These are phyloP conservation scores for Eulemur albifrons DNA, from an alignment of 2,797 vertebrate genomes.

Conservation along the genomic window DNA sequence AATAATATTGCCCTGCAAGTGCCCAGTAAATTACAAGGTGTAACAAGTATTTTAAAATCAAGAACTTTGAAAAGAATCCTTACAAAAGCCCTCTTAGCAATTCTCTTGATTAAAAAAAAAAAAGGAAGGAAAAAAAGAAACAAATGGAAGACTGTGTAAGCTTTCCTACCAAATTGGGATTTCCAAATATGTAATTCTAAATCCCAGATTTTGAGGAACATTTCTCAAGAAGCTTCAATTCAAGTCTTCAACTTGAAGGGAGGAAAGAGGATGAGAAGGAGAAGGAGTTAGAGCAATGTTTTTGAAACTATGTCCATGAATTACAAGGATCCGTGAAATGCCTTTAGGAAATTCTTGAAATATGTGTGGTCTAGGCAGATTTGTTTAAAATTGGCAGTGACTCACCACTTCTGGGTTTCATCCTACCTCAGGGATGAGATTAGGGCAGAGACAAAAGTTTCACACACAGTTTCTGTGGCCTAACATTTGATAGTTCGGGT, in stretches of 20 bases:
- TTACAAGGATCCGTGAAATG: not conserved
- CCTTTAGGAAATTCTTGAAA: slow-evolving; percentile 13
- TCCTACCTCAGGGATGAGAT: not conserved
- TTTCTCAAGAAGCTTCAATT: not conserved
- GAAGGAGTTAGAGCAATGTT: not conserved
- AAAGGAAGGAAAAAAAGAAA: not conserved
- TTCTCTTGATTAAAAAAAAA: not conserved
- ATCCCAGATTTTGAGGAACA: not conserved
- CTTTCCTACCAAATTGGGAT: not conserved
- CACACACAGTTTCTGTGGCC: not conserved
- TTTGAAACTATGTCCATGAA: not conserved
- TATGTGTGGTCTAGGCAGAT: not conserved
- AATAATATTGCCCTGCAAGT: slow-evolving; percentile 27
- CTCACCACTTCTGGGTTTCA: not conserved
- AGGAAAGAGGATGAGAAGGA: not conserved
- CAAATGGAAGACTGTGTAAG: not conserved
- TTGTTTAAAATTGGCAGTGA: not conserved
- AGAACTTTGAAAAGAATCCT: not conserved
- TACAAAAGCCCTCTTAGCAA: not conserved
- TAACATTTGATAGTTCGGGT: not conserved
- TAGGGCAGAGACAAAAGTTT: not conserved
- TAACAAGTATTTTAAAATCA: slow-evolving; percentile 7
- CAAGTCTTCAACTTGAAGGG: not conserved
- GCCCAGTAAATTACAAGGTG: not conserved
- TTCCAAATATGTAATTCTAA: not conserved